Conservation (phyloP, 2,888 invertebrate species). For the Drosophila austrosaltans region DNA sequence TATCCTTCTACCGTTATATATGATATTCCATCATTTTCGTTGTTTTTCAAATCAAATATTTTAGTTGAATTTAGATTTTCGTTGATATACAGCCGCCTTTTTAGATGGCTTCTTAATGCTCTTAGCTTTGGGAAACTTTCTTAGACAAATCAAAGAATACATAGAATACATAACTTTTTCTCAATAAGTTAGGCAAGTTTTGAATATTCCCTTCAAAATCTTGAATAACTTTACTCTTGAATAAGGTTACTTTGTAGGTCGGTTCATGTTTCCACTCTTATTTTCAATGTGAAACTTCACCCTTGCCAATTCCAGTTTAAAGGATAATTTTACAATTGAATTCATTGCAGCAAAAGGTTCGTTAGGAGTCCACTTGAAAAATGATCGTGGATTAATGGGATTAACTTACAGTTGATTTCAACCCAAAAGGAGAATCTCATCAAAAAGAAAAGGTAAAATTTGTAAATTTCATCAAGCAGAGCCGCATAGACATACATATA, state of each 20-base stretch:
- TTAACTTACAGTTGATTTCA: conserved; percentile 81
- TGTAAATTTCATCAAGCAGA: conserved; percentile 57
- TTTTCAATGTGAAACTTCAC: conserved; percentile 2
- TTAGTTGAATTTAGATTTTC: no score
- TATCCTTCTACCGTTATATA: no score
- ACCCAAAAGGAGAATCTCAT: conserved; percentile 39
- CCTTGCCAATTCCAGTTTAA: background rate
- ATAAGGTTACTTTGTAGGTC: background rate
- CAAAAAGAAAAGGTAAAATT: conserved; percentile 58
- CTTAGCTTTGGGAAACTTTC: no score
- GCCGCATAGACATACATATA: background rate
- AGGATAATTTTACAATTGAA: conserved; percentile 59
- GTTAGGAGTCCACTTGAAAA: conserved; percentile 66
- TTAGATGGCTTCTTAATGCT: no score
- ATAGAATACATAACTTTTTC: no score
- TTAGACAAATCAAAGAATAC: no score
- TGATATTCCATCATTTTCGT: no score
- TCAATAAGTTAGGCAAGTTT: no score
- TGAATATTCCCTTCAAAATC: no score
- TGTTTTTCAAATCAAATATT: no score
- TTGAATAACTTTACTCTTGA: no score
- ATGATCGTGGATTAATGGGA: conserved; percentile 78
- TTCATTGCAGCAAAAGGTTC: conserved; percentile 52
- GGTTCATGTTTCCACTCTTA: background rate
- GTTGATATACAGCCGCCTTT: no score